Percentiles rank a stretch among this genome's conserved stretches.
phyloP scores from a whole-genome alignment of 2,113 vertebrate genomes.

The Phalacrocorax aristotelis region DNA sequence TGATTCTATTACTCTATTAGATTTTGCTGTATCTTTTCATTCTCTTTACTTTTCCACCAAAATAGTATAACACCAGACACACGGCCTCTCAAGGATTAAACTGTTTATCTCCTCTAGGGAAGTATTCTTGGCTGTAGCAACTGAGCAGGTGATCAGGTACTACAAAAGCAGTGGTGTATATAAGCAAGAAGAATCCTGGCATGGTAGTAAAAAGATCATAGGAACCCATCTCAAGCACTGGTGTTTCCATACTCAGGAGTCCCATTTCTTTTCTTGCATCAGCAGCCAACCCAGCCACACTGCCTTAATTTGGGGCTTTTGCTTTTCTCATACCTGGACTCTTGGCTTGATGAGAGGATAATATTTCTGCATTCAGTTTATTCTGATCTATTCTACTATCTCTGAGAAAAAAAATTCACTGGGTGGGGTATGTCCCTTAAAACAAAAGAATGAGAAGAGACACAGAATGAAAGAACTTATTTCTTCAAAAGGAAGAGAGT shows the following conservation, averaged over 20 bases:
- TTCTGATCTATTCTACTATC: neutral
- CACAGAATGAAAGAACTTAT: neutral
- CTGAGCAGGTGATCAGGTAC: neutral
- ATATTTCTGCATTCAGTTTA: neutral
- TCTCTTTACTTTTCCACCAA: neutral
- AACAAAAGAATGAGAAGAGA: neutral
- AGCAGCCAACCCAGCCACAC: neutral
- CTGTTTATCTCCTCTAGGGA: neutral
- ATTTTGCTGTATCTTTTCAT: neutral
- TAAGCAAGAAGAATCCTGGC: neutral
- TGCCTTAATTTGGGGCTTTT: neutral
- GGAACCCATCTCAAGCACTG: neutral
- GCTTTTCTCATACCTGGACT: neutral
- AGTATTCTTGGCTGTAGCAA: neutral
- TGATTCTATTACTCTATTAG: neutral
- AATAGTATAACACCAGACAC: neutral
- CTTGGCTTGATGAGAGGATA: neutral
- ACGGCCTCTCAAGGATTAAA: neutral
- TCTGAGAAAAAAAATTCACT: neutral
- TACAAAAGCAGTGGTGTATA: neutral
- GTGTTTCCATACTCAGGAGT: neutral
- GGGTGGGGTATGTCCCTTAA: neutral
- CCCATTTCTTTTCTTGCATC: neutral
- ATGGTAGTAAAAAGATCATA: neutral
- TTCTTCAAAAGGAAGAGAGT: neutral